phyloP scores from a whole-genome alignment of 2,888 invertebrate genomes.

The Drosophila parthenogenetica region DNA sequence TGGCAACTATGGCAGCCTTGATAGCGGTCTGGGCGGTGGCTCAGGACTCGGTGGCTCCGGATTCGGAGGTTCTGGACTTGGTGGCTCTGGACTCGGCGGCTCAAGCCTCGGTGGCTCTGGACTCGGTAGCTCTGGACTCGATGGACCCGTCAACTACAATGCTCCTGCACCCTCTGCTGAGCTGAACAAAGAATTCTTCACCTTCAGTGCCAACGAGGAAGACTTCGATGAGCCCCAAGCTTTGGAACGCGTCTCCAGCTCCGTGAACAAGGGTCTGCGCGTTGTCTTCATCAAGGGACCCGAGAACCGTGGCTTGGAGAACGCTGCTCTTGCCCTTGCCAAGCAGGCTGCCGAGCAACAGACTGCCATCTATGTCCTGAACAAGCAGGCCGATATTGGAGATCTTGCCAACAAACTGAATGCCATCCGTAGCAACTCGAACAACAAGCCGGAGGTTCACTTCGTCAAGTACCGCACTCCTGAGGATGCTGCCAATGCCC shows the following conservation, averaged over 20 bases:
- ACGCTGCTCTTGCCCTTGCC: slow-evolving; percentile 80
- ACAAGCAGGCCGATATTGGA: slow-evolving; percentile 79
- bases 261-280: slow-evolving; percentile 78
- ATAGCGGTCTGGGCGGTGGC: slow-evolving; percentile 2
- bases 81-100: slow-evolving; percentile 29
- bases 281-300: slow-evolving; percentile 84
- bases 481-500: slow-evolving; percentile 82
- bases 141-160: slow-evolving; percentile 59
- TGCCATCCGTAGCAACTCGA: slow-evolving; percentile 65
- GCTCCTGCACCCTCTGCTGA: slow-evolving; percentile 60
- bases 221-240: slow-evolving; percentile 69
- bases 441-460: slow-evolving; percentile 83
- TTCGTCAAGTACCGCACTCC: slow-evolving; percentile 83
- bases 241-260: slow-evolving; percentile 55
- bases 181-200: slow-evolving; percentile 78
- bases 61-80: slow-evolving; percentile 28
- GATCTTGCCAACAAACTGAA: slow-evolving; percentile 76
- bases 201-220: slow-evolving; percentile 79
- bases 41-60: slow-evolving; percentile 32
- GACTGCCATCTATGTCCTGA: slow-evolving; percentile 84
- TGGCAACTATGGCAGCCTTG: slow-evolving; percentile 11
- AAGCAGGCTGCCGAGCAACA: slow-evolving; percentile 82
- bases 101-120: slow-evolving; percentile 35
- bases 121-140: slow-evolving; percentile 31
- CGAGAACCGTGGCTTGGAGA: slow-evolving; percentile 81